phyloP scores from a whole-genome alignment of 2,888 invertebrate species.

The Agonopterix subpropinquella region DNA sequence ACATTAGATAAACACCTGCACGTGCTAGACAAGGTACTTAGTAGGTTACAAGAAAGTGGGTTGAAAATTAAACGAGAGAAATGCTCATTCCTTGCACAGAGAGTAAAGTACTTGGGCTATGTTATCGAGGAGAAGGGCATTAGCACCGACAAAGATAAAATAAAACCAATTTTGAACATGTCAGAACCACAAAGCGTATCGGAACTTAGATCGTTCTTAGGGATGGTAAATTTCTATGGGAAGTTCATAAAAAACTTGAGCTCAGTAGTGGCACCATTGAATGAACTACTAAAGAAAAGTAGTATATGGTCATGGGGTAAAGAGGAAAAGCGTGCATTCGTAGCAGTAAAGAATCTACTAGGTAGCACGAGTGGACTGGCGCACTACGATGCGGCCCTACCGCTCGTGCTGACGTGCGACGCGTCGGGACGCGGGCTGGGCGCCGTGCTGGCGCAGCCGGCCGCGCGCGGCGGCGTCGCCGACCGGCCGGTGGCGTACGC shows the following conservation, averaged over 20 bases:
- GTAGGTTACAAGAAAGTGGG: background rate
- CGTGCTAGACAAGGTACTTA: background rate
- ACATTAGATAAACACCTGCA: background rate
- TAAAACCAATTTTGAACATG: background rate
- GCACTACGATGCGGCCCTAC: background rate
- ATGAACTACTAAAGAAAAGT: background rate
- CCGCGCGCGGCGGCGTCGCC: slow-evolving; percentile 1
- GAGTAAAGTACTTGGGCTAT: background rate
- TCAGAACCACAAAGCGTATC: background rate
- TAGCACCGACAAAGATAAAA: background rate
- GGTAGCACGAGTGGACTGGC: background rate
- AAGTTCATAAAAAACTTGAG: background rate
- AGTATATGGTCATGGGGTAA: background rate
- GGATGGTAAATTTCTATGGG: background rate
- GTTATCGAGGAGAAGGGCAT: background rate
- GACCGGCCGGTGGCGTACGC: slow-evolving; percentile 12
- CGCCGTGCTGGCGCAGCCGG: slow-evolving; percentile 10
- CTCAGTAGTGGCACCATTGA: background rate
- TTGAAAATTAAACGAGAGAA: background rate
- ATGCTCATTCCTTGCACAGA: background rate
- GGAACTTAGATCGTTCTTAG: slow-evolving; percentile 1
- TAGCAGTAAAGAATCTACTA: background rate
- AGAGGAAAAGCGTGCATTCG: background rate
- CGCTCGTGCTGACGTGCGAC: slow-evolving; percentile 5
- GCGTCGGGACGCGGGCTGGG: slow-evolving; percentile 9